Conservation (phyloP, 2,113 vertebrate genomes). For the Dipodomys merriami region DNA sequence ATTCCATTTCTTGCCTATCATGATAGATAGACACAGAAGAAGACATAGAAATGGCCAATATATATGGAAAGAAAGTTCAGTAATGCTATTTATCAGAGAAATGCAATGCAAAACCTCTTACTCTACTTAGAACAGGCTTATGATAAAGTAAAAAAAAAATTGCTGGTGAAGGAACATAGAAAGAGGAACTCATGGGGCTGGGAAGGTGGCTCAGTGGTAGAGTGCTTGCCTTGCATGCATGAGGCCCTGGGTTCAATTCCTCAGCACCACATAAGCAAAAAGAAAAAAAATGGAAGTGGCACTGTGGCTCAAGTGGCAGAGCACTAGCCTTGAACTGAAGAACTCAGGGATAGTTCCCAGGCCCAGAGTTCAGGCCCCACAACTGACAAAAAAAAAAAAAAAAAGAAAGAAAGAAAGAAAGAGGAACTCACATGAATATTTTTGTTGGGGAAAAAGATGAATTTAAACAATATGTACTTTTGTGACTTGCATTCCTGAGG, state of each 20-base stretch:
- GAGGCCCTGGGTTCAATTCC: too few relatives aligned
- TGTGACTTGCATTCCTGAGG: constrained; percentile 18
- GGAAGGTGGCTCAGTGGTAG: too few relatives aligned
- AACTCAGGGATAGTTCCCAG: too few relatives aligned
- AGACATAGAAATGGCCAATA: neutral
- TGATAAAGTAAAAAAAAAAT: constrained; percentile 2
- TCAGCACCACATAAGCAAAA: too few relatives aligned
- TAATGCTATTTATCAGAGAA: neutral
- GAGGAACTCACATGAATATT: neutral
- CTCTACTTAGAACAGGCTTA: neutral
- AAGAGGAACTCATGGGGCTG: neutral
- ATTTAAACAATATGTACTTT: neutral
- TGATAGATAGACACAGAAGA: neutral
- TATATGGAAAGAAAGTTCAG: neutral
- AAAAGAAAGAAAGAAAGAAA: neutral
- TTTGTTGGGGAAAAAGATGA: neutral
- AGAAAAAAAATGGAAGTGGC: too few relatives aligned
- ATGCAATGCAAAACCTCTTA: neutral
- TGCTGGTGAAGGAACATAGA: neutral
- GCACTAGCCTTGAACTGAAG: too few relatives aligned
- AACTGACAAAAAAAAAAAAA: too few relatives aligned
- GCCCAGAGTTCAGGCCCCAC: too few relatives aligned
- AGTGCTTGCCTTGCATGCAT: too few relatives aligned
- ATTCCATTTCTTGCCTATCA: neutral
- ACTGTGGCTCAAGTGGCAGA: too few relatives aligned